Percentiles rank a stretch among this genome's conserved stretches.
Conservation (phyloP, 2,797 vertebrate species). For the Propithecus perrieri region DNA sequence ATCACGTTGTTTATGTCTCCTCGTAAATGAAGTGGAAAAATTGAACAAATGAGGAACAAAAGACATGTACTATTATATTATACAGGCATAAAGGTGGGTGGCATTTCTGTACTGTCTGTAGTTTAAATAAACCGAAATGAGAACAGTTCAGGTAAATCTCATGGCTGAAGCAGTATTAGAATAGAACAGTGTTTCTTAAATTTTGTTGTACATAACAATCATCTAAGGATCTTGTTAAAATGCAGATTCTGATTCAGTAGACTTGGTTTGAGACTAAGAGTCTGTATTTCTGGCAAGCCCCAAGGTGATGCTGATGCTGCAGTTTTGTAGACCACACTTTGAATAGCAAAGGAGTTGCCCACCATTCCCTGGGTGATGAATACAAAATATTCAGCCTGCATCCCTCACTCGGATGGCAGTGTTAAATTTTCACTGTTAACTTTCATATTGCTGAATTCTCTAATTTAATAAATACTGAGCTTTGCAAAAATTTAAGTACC, state of each 20-base stretch:
- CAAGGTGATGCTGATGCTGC: neutral
- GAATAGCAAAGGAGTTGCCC: neutral
- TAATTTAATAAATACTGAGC: neutral
- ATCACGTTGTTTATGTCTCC: constrained; percentile 47
- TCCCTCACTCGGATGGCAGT: neutral
- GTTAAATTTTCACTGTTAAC: neutral
- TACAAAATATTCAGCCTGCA: neutral
- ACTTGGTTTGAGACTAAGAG: neutral
- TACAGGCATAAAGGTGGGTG: neutral
- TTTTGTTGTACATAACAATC: neutral
- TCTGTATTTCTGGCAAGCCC: neutral
- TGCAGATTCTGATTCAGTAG: neutral
- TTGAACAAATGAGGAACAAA: constrained; percentile 46
- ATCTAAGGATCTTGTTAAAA: neutral
- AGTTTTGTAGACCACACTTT: neutral
- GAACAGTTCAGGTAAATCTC: neutral
- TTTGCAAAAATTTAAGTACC: neutral
- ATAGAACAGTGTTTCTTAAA: neutral
- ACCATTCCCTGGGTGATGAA: neutral
- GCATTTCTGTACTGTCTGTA: fast-evolving
- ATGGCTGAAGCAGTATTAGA: neutral
- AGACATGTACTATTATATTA: neutral
- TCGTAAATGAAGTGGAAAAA: constrained; percentile 50
- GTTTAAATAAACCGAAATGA: neutral
- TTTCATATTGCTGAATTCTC: neutral